Evolutionary conservation across 2,113 vertebrate genomes (phyloP).

Genomic region (Tachuris rubrigastra): DNA sequence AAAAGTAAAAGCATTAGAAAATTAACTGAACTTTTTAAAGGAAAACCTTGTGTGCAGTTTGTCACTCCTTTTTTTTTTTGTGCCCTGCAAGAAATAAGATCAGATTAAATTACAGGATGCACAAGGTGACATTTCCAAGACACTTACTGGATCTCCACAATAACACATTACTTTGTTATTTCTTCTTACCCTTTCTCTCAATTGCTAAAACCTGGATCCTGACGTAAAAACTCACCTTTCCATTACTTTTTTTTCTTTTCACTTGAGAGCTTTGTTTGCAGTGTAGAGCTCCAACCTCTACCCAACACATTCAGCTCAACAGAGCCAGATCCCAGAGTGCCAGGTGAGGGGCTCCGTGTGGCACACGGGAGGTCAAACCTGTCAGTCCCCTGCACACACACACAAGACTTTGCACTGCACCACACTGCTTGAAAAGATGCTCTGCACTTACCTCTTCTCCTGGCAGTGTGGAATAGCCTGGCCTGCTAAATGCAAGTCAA

Average conservation of each 20-base stretch:
- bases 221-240: neutral
- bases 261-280: neutral
- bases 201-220: neutral
- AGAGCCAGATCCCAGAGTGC: neutral
- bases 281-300: neutral
- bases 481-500: neutral
- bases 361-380: neutral
- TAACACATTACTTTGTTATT: neutral
- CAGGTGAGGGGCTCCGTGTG: neutral
- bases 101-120: neutral
- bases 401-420: neutral
- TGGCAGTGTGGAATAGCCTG: neutral
- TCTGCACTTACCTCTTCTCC: neutral
- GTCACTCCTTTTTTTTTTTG: neutral
- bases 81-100: neutral
- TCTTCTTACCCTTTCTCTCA: neutral
- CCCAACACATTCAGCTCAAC: neutral
- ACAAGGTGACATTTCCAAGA: neutral
- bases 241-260: neutral
- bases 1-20: neutral
- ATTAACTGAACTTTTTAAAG: neutral
- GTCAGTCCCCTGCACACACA: neutral
- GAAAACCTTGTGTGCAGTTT: neutral
- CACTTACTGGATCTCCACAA: neutral
- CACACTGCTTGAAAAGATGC: neutral